Conservation (phyloP, 2,113 vertebrate species). For the Austrofundulus limnaeus region DNA sequence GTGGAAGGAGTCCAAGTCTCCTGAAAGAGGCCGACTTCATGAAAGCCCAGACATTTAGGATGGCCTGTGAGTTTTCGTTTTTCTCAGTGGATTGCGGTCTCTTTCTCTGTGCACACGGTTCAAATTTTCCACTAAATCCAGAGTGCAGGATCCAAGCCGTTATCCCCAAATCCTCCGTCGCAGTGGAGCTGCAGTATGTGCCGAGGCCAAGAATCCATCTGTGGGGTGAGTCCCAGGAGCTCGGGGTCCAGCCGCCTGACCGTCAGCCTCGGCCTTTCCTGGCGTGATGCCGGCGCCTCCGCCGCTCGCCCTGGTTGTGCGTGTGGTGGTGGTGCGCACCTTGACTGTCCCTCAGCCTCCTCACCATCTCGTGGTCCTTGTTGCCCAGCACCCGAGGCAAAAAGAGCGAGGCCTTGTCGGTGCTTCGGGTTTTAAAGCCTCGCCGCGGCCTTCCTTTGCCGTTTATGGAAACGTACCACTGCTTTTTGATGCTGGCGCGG, state of each 20-base stretch:
- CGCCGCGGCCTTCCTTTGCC: slow-evolving; percentile 94
- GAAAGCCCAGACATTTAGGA: neutral
- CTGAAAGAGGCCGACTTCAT: neutral
- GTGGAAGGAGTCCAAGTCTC: slow-evolving; percentile 24
- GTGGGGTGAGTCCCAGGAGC: neutral
- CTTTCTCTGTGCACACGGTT: slow-evolving; percentile 5
- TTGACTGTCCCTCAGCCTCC: slow-evolving; percentile 66
- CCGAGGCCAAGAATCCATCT: slow-evolving; percentile 11
- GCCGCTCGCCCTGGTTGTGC: slow-evolving; percentile 52
- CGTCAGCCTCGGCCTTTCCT: slow-evolving; percentile 19
- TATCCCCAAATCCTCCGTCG: slow-evolving; percentile 9
- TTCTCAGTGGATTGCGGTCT: neutral
- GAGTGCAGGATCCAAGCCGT: slow-evolving; percentile 4
- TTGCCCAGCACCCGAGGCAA: slow-evolving; percentile 91
- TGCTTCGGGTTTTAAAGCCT: slow-evolving; percentile 92
- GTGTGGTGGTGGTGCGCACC: slow-evolving; percentile 68
- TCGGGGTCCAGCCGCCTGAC: neutral
- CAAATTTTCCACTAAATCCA: slow-evolving; percentile 30
- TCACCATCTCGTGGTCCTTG: slow-evolving; percentile 91
- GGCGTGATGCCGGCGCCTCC: slow-evolving; percentile 50
- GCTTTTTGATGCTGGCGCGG: slow-evolving; percentile 83
- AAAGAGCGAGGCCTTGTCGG: slow-evolving; percentile 97
- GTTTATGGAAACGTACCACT: slow-evolving; percentile 95
- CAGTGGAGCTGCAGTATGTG: slow-evolving; percentile 10
- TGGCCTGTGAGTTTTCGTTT: neutral